Conservation (phyloP, 2,113 vertebrate genomes). For the Campylomormyrus numenius region DNA sequence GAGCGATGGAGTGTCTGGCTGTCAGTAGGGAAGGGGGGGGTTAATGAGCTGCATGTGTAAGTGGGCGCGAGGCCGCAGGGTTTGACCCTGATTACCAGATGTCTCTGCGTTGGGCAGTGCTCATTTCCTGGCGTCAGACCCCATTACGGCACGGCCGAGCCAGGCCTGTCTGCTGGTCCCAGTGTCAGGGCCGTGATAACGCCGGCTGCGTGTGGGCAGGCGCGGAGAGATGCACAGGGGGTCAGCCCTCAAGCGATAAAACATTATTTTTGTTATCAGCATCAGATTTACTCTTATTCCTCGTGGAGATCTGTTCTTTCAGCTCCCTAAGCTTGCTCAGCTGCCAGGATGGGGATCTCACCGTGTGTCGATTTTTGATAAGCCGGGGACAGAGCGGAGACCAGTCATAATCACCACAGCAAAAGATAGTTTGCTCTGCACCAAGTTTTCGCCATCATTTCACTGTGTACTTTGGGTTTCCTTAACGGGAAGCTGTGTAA, state of each 20-base stretch:
- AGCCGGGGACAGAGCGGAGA: not conserved
- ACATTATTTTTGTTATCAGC: not conserved
- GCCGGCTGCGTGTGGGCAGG: not conserved
- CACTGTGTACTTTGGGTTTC: not conserved
- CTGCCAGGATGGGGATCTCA: not conserved
- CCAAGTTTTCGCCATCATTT: not conserved
- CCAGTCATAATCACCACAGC: not conserved
- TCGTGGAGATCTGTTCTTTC: not conserved
- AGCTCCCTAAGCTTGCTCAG: not conserved
- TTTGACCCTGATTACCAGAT: constrained; percentile 17
- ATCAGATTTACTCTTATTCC: not conserved
- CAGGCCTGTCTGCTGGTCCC: not conserved
- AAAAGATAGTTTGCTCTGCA: no score
- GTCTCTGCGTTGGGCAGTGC: not conserved
- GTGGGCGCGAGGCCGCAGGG: not conserved
- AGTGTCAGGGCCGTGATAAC: not conserved
- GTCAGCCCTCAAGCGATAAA: not conserved
- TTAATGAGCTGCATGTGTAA: constrained; percentile 9
- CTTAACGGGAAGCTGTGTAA: not conserved
- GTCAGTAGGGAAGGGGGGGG: not conserved
- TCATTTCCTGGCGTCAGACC: constrained; percentile 18
- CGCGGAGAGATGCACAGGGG: not conserved
- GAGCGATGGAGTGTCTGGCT: not conserved
- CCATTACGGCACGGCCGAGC: not conserved
- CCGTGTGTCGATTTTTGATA: not conserved